Evolutionary conservation across 2,797 vertebrate genomes (phyloP), one percentile per base, ranked within the genome.

Genomic region (Ceryle rudis): DNA sequence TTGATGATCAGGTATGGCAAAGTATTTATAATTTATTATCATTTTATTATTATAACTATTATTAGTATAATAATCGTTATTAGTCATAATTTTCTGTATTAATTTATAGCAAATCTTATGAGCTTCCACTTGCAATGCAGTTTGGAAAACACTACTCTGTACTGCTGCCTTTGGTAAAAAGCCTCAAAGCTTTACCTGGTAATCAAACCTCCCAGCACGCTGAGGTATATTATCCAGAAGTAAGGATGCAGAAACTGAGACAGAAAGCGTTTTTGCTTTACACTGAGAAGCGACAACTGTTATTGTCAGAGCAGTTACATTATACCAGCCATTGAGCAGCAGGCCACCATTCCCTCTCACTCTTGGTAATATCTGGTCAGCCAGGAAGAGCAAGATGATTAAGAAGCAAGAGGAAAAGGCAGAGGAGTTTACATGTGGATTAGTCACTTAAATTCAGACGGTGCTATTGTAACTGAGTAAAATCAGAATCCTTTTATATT

Each of bases 91-190:
- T 44, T 46, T 46, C 21, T 46, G 21, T 46, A 22, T 46, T 46
- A 39, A 23, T 90, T 89, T 86, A 62, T n/a, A 4, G 11, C 70
- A 75, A 73, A 78, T 61, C 75, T 93, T 75, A 74, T 3, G 64
- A 92, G 79, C 71, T 82, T 89, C 62, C 26, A 78, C 52, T 35
- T 89, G 67, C 47, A 84, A 37, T 47, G 35, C 29, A 84, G 55
- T 90, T 72, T 79, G 73, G 17, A 81, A 88, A 86, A 69, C 28
- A 22, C 23, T 73, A 21, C 47, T 70, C 62, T 87, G 55, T 44
- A 57, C 42, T 93, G 47, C 62, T 95, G 81, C 58, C 41, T 89
- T 86, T 81, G 18, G 25, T 82, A 52, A 64, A 74, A 72, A 86
- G n/a, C 58, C 55, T 89, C 42, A 37, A 42, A 81, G 41, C 58